phyloP scores from a whole-genome alignment of 1,140 invertebrate genomes.

The Drosophila tristis region DNA sequence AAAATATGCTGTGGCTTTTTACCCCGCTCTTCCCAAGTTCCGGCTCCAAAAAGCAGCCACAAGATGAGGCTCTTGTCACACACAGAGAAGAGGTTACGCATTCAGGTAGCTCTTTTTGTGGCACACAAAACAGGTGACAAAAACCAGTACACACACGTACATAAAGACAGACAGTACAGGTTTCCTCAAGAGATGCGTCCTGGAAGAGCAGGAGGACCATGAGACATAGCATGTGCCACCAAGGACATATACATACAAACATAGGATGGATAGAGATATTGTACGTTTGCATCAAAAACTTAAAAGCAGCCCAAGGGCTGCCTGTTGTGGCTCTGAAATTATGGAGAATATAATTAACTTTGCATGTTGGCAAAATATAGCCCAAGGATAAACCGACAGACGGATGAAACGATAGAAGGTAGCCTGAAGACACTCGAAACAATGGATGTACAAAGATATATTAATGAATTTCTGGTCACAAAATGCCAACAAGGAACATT shows the following conservation, averaged over 20 bases:
- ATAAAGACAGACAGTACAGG: constrained; percentile 44
- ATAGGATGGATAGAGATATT: constrained; percentile 8
- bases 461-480: no score
- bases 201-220: no score
- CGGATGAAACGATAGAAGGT: not conserved
- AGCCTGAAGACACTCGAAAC: not conserved
- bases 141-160: constrained; percentile 53
- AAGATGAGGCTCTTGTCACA: constrained; percentile 13
- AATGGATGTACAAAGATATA: no score
- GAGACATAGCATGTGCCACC: constrained; percentile 11
- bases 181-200: constrained; percentile 16
- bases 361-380: not conserved
- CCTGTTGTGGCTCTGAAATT: constrained; percentile 19
- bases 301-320: constrained; percentile 23
- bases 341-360: constrained; percentile 29
- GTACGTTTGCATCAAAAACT: constrained; percentile 2
- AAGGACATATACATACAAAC: not conserved
- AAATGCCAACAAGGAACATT: no score
- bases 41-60: constrained; percentile 15
- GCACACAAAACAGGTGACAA: constrained; percentile 66
- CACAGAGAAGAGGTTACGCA: constrained; percentile 28
- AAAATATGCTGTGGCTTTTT: constrained; percentile 68
- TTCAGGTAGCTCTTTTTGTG: constrained; percentile 59
- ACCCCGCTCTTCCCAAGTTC: constrained; percentile 1
- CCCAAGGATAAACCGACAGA: not conserved